A percentile compares a stretch with the other conserved stretches of the same genome.
These are phyloP conservation scores for Dioctria linearis DNA, from an alignment of 2,888 invertebrate genomes.

Conservation along the genomic window DNA sequence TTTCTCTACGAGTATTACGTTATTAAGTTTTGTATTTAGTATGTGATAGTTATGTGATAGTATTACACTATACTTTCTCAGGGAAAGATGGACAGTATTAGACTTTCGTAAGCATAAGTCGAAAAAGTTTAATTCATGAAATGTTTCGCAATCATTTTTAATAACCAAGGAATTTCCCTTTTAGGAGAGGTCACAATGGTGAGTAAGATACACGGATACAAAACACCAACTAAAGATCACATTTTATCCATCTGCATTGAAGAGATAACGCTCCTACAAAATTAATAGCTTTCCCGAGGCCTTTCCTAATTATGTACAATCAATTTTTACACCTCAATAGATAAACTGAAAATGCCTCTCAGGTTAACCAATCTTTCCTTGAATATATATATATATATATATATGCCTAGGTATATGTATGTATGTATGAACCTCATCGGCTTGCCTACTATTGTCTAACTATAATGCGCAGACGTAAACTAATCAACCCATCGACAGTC, in stretches of 20 bases:
- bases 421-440: neutral
- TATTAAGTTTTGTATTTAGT: neutral
- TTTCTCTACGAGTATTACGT: neutral
- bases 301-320: neutral
- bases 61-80: too few species aligned
- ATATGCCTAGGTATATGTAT: too few species aligned
- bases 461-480: neutral
- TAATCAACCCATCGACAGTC: slow-evolving; percentile 2
- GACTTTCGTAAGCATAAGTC: neutral
- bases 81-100: too few species aligned
- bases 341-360: neutral
- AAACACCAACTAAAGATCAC: neutral
- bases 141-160: neutral
- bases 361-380: neutral
- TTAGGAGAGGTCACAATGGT: neutral
- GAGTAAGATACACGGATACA: too few species aligned
- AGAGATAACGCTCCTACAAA: neutral
- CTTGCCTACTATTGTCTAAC: neutral
- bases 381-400: too few species aligned
- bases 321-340: slow-evolving; percentile 13
- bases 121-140: neutral
- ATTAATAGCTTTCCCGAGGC: neutral
- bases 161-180: neutral
- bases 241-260: neutral
- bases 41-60: neutral